Percentiles rank a stretch among this genome's conserved stretches.
Evolutionary conservation across 2,888 invertebrate species (phyloP).

Genomic region (Caenorhabditis sulstoni): DNA sequence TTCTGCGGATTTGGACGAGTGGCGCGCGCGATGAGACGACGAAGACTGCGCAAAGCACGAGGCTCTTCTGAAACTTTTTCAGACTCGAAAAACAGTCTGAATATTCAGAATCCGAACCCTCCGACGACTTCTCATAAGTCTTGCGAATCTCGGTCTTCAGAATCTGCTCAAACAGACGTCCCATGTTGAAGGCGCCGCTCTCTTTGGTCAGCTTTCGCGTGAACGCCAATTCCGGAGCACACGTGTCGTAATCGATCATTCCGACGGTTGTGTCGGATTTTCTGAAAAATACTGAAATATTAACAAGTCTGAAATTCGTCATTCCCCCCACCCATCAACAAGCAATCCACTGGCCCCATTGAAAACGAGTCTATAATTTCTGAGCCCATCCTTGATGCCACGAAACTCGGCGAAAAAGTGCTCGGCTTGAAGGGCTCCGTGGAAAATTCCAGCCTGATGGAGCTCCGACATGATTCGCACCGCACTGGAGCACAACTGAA

Average conservation of each 20-base stretch:
- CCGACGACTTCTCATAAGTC: conserved; percentile 1
- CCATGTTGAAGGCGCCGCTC: conserved; percentile 52
- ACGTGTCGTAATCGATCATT: conserved; percentile 46
- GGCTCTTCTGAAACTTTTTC: conserved; percentile 32
- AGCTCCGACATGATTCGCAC: conserved; percentile 52
- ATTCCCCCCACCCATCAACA: conserved; percentile 5
- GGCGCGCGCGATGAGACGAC: conserved; percentile 22
- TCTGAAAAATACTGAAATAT: conserved; percentile 7
- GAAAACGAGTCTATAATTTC: conserved; percentile 30
- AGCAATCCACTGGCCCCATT: conserved; percentile 29
- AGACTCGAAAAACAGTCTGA: background rate
- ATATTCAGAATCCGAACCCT: no score
- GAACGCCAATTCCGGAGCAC: conserved; percentile 55
- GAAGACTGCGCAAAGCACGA: conserved; percentile 18
- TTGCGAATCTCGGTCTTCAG: conserved; percentile 45
- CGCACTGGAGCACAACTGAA: conserved; percentile 40
- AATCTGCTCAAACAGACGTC: conserved; percentile 47
- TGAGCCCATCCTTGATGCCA: conserved; percentile 1
- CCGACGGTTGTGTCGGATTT: conserved; percentile 10
- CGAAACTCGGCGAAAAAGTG: conserved; percentile 34
- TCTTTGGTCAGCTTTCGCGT: conserved; percentile 45
- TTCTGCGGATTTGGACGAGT: conserved; percentile 40
- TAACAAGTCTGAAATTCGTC: background rate
- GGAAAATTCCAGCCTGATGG: conserved; percentile 34
- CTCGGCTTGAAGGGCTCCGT: conserved; percentile 38